phyloP scores from a whole-genome alignment of 2,888 invertebrate genomes.

The Meteorus cinctellus region DNA sequence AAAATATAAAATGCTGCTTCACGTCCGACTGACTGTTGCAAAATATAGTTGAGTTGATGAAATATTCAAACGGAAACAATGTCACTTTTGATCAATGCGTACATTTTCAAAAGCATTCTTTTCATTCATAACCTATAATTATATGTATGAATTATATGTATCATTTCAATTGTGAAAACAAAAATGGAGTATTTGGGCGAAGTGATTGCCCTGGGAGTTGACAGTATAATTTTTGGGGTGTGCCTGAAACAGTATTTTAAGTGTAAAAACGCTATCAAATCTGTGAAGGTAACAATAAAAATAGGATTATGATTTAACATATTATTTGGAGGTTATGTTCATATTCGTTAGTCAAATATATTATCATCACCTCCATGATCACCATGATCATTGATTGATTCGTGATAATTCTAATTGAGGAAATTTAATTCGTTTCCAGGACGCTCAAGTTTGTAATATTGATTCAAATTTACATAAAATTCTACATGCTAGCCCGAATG shows the following conservation, averaged over 20 bases:
- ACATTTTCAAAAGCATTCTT: background rate
- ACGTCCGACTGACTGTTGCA: background rate
- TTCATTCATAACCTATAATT: background rate
- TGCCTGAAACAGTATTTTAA: slow-evolving; percentile 84
- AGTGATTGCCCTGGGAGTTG: slow-evolving; percentile 83
- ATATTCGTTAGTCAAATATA: background rate
- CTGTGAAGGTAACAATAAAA: slow-evolving; percentile 79
- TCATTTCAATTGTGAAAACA: no score
- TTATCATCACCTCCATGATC: no score
- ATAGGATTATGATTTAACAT: background rate
- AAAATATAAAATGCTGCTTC: background rate
- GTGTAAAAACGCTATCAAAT: slow-evolving; percentile 82
- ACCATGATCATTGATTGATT: background rate
- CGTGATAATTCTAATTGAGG: slow-evolving; percentile 11
- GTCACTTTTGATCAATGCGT: background rate
- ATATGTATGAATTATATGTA: background rate
- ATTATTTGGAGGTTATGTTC: background rate
- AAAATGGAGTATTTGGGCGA: slow-evolving; percentile 86
- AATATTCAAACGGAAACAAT: background rate
- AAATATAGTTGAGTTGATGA: background rate
- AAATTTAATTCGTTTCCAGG: slow-evolving; percentile 71
- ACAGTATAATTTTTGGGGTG: slow-evolving; percentile 82
- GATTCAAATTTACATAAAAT: slow-evolving; percentile 79
- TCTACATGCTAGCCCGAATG: slow-evolving; percentile 78
- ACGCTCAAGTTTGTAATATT: slow-evolving; percentile 82